phyloP scores from a whole-genome alignment of 2,888 invertebrate species.

The Microctonus hyperodae region DNA sequence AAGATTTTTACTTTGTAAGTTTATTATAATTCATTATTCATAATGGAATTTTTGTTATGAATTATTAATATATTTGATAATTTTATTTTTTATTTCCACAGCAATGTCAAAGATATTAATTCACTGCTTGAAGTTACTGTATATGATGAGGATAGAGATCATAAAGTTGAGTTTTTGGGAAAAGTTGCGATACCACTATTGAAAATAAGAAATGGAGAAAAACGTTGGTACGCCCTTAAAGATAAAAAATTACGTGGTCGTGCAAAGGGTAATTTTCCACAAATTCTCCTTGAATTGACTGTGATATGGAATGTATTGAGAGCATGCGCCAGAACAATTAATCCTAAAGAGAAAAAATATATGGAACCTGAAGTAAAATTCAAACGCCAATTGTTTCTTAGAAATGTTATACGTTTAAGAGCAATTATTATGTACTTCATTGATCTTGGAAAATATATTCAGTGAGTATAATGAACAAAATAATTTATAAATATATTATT shows the following conservation, averaged over 20 bases:
- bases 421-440: slow-evolving; percentile 88
- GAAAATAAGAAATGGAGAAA: slow-evolving; percentile 86
- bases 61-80: not conserved
- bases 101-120: slow-evolving; percentile 95
- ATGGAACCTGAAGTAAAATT: slow-evolving; percentile 95
- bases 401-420: slow-evolving; percentile 92
- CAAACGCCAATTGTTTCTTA: slow-evolving; percentile 91
- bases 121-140: slow-evolving; percentile 94
- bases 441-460: slow-evolving; percentile 88
- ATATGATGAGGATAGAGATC: slow-evolving; percentile 97
- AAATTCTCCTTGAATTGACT: slow-evolving; percentile 89
- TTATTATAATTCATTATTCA: not conserved
- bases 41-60: not conserved
- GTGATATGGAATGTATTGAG: slow-evolving; percentile 93
- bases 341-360: slow-evolving; percentile 94
- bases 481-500: slow-evolving; percentile 15
- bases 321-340: slow-evolving; percentile 91
- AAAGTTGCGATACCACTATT: slow-evolving; percentile 89
- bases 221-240: slow-evolving; percentile 95
- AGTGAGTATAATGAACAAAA: slow-evolving; percentile 70
- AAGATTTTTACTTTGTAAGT: slow-evolving; percentile 98
- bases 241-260: slow-evolving; percentile 90
- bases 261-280: slow-evolving; percentile 92
- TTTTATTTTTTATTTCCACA: slow-evolving; percentile 59
- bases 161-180: slow-evolving; percentile 97